A percentile compares a stretch with the other conserved stretches of the same genome.
Conservation (phyloP, 2,113 vertebrate genomes). For the Charina bottae region DNA sequence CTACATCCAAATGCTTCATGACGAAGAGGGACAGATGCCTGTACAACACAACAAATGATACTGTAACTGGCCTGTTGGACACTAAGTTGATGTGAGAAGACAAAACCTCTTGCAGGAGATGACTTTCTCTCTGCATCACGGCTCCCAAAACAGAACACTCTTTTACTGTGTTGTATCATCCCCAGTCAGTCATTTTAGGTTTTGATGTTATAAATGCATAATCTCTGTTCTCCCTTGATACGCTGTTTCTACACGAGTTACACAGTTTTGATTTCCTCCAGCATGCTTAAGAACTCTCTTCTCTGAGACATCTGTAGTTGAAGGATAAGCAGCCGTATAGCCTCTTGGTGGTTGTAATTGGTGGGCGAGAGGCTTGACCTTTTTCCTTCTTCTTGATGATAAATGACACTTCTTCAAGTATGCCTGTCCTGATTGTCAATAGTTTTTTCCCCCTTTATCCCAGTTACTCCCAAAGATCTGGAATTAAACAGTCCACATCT, state of each 20-base stretch:
- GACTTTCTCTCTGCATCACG: background rate
- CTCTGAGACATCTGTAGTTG: rapidly evolving
- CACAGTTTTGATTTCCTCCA: background rate
- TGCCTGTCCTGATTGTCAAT: background rate
- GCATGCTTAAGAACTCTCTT: rapidly evolving
- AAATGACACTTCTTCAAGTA: background rate
- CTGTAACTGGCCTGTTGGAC: background rate
- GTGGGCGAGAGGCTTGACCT: background rate
- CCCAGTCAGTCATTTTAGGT: background rate
- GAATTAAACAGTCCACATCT: background rate
- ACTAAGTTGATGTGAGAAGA: background rate
- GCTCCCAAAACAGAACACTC: background rate
- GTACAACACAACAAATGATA: no score
- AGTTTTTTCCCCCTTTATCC: rapidly evolving
- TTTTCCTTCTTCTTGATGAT: background rate
- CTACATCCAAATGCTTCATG: background rate
- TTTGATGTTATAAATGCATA: background rate
- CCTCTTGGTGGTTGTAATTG: background rate
- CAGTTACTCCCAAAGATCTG: rapidly evolving
- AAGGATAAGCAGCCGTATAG: background rate
- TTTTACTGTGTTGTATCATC: rapidly evolving
- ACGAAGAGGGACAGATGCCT: background rate
- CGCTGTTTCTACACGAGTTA: background rate
- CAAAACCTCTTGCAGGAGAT: background rate
- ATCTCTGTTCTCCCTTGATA: background rate